phyloP scores from a whole-genome alignment of 2,797 vertebrate species.

The Girardinus metallicus region DNA sequence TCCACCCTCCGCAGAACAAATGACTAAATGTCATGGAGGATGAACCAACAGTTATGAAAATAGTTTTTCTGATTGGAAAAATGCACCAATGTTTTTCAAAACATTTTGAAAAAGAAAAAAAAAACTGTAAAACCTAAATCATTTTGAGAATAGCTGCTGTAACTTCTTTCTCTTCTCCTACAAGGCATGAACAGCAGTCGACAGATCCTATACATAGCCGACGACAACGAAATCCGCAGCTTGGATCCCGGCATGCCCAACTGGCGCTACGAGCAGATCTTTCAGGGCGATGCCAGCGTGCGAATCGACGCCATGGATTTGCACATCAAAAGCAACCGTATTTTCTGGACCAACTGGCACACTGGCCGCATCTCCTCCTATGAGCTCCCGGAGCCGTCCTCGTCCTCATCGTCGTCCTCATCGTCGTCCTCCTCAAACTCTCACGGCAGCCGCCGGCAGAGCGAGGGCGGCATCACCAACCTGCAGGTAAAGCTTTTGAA shows the following conservation, averaged over 20 bases:
- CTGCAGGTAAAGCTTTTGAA: slow-evolving; percentile 81
- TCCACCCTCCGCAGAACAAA: background rate
- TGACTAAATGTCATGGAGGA: background rate
- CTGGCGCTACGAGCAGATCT: slow-evolving; percentile 94
- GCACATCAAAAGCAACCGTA: slow-evolving; percentile 91
- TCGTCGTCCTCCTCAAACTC: slow-evolving; percentile 81
- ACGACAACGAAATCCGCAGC: slow-evolving; percentile 97
- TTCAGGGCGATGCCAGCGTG: slow-evolving; percentile 92
- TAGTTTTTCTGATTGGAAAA: background rate
- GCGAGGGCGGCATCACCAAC: slow-evolving; percentile 86
- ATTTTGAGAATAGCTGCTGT: background rate
- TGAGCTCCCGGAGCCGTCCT: slow-evolving; percentile 83
- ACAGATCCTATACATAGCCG: slow-evolving; percentile 94
- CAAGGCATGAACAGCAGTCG: slow-evolving; percentile 83
- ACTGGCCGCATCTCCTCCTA: slow-evolving; percentile 91
- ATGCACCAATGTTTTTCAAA: background rate
- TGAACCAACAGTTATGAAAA: background rate
- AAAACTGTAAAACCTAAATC: background rate
- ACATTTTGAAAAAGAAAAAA: background rate
- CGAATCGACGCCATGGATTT: slow-evolving; percentile 97
- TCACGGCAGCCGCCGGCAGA: slow-evolving; percentile 88
- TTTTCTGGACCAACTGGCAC: slow-evolving; percentile 99
- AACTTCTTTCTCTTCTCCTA: background rate
- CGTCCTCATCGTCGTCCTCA: slow-evolving; percentile 65
- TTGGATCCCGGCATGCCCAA: slow-evolving; percentile 92